Conservation (phyloP, 2,797 vertebrate genomes). For the Parambassis ranga region DNA sequence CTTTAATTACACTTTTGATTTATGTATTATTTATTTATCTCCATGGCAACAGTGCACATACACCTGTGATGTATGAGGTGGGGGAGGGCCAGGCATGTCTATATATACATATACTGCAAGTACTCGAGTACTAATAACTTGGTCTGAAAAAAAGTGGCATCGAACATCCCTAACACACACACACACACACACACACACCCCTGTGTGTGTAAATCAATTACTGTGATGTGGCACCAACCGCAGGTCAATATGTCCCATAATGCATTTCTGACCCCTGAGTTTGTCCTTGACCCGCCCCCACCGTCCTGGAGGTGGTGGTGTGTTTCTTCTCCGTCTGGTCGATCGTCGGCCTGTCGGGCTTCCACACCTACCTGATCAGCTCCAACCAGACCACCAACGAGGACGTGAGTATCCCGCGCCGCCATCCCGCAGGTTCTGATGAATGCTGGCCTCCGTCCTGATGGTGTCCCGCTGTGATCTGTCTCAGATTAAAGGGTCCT, state of each 20-base stretch:
- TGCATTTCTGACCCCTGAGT: not conserved
- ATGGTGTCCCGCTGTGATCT: not conserved
- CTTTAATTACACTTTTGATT: too few species aligned
- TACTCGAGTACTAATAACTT: too few species aligned
- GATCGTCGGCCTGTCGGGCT: conserved; percentile 93
- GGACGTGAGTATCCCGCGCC: conserved; percentile 85
- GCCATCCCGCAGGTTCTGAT: not conserved
- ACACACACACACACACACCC: not conserved
- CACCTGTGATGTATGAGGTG: too few species aligned
- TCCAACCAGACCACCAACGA: conserved; percentile 98
- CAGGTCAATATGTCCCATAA: conserved; percentile 32
- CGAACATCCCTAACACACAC: too few species aligned
- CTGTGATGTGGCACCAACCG: not conserved
- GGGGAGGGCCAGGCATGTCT: too few species aligned
- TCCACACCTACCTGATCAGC: conserved; percentile 95
- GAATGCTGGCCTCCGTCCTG: not conserved
- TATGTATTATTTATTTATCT: too few species aligned
- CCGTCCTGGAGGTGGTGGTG: conserved; percentile 92
- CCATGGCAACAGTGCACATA: too few species aligned
- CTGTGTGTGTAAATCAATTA: conserved; percentile 24
- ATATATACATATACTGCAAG: too few species aligned
- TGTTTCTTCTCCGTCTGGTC: conserved; percentile 98
- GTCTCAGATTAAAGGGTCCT: conserved; percentile 92
- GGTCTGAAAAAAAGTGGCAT: too few species aligned
- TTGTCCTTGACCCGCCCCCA: conserved; percentile 71